Evolutionary conservation across 1,140 invertebrate species (phyloP), one percentile per base, ranked within the genome.

Genomic region (Caenorhabditis elegans): DNA sequence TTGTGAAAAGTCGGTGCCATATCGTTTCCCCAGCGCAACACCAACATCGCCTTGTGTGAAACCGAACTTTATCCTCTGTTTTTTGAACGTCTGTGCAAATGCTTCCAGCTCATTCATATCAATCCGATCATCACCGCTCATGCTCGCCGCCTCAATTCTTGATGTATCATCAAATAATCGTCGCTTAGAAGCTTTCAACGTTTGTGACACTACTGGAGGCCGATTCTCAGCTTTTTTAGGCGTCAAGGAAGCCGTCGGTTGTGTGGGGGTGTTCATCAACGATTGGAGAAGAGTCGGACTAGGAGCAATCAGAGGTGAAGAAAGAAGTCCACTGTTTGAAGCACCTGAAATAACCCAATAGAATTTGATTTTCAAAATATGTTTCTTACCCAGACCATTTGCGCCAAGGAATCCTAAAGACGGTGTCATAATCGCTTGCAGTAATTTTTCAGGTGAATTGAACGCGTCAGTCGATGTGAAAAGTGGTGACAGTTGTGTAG

Each of bases 21-120:
- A 98, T 0, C 98, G 92, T 90, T 98, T 98, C 49, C 97, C 97
- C 95, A 99, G 97, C 46, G 97, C 97, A 47, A 98, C 92, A 0
- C 97, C 97, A 8, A 99, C 97, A 90, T 99, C 97, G 31, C 97
- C 97, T 91, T 99, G 97, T 3, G 97, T 99, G 90, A 98, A 99
- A 26, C 93, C 95, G 85, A 97, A 92, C 91, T 98, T 98, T 85
- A 98, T 98, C 86, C 96, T 92, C 60, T 95, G 92, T 91, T 97
- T 95, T 89, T 98, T 98, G 90, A 98, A 98, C 8, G 95, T 95
- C 90, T 97, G 97, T 36, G 96, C 96, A 90, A 98, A 98, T 87
- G 97, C 95, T 90, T 97, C 96, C 34, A 98, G 92, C 89, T 98
- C 96, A 90, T 97, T 95, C 31, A 98, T 92, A 90, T 97, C 96